Conservation (phyloP, 2,888 invertebrate species). For the Margaritifera margaritifera region DNA sequence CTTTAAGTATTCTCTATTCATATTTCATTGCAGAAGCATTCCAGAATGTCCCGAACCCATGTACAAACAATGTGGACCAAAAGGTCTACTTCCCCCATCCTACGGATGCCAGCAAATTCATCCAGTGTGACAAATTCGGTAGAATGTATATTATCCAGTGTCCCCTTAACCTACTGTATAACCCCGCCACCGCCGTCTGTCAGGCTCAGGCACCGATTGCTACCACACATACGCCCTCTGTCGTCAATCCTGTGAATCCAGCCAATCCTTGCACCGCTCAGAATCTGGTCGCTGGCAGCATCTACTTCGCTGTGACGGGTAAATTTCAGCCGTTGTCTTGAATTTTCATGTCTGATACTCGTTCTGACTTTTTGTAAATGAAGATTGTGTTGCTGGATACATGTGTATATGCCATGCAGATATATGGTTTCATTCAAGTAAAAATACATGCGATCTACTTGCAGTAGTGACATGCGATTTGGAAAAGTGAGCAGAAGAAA, state of each 20-base stretch:
- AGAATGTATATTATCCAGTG: slow-evolving; percentile 61
- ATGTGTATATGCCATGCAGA: too few relatives aligned
- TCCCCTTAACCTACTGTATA: slow-evolving; percentile 44
- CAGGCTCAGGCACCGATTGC: slow-evolving; percentile 7
- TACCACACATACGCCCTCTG: not conserved
- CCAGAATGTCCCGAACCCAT: slow-evolving; percentile 53
- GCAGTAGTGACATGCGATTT: too few relatives aligned
- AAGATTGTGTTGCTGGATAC: too few relatives aligned
- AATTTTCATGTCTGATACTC: too few relatives aligned
- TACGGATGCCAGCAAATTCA: slow-evolving; percentile 49
- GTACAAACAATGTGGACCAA: slow-evolving; percentile 37
- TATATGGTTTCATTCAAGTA: too few relatives aligned
- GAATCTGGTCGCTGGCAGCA: slow-evolving; percentile 45
- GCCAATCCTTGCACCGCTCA: slow-evolving; percentile 56
- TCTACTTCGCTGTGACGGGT: slow-evolving; percentile 55
- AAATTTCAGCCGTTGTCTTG: not conserved
- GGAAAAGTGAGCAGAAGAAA: too few relatives aligned
- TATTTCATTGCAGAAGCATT: slow-evolving; percentile 39
- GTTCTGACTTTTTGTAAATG: too few relatives aligned
- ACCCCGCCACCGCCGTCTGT: slow-evolving; percentile 33
- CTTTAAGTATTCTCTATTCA: too few relatives aligned
- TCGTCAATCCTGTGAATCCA: slow-evolving; percentile 1
- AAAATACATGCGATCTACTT: too few relatives aligned
- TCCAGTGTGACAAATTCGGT: slow-evolving; percentile 53
- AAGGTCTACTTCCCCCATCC: slow-evolving; percentile 53